Conservation (phyloP, 2,797 vertebrate genomes). For the Chelidonichthys spinosus region DNA sequence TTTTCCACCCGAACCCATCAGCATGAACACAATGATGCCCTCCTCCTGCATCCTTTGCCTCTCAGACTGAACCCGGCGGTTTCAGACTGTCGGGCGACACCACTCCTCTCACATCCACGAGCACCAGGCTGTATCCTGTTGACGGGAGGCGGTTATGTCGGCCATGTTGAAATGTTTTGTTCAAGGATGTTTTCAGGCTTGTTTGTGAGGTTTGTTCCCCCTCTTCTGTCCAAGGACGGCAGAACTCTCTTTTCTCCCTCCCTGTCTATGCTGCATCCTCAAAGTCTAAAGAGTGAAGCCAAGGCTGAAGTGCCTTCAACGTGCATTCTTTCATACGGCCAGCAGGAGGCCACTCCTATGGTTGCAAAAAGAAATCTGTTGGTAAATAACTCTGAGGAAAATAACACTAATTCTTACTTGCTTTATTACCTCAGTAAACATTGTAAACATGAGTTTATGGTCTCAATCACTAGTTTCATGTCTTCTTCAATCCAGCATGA, state of each 20-base stretch:
- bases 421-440: too few relatives aligned
- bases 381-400: too few relatives aligned
- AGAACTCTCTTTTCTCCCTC: background rate
- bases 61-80: conserved; percentile 21
- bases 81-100: conserved; percentile 14
- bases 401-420: too few relatives aligned
- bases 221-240: conserved; percentile 4
- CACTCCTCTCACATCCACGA: conserved; percentile 9
- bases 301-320: too few relatives aligned
- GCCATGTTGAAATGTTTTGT: background rate
- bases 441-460: too few relatives aligned
- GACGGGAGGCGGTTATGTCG: too few relatives aligned
- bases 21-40: conserved; percentile 6
- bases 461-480: too few relatives aligned
- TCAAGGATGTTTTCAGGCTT: conserved; percentile 26
- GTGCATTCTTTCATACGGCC: too few relatives aligned
- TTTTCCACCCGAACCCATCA: conserved; percentile 2
- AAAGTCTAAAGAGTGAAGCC: too few relatives aligned
- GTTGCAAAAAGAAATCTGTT: too few relatives aligned
- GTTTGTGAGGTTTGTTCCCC: conserved; percentile 18
- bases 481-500: too few relatives aligned
- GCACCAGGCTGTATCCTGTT: background rate
- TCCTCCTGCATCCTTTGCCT: conserved; percentile 9
- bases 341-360: too few relatives aligned
- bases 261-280: background rate